Conservation (phyloP, 2,797 vertebrate species). For the Varecia variegata region DNA sequence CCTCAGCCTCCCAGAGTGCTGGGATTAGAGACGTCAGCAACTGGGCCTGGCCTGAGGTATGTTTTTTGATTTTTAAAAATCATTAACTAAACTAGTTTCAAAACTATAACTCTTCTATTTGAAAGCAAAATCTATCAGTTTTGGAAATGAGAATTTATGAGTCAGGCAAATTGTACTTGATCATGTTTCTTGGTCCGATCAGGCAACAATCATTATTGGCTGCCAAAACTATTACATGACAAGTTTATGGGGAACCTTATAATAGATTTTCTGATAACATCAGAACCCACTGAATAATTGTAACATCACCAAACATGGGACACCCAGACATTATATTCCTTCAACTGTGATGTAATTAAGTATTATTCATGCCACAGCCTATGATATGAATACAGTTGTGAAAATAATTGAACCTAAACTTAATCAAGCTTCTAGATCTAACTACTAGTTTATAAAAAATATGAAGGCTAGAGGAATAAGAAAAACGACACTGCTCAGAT, state of each 20-base stretch:
- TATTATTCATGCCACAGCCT: background rate
- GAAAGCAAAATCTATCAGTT: slow-evolving; percentile 6
- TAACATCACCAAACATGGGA: background rate
- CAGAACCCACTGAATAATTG: slow-evolving; percentile 2
- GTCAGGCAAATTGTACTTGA: background rate
- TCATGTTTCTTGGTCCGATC: background rate
- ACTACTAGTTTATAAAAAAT: background rate
- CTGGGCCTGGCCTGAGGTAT: background rate
- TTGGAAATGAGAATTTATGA: slow-evolving; percentile 23
- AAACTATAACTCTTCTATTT: background rate
- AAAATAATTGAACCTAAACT: background rate
- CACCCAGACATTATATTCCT: background rate
- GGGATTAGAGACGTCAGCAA: no score
- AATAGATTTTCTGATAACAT: background rate
- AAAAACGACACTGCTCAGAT: background rate
- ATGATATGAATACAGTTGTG: background rate
- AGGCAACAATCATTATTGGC: background rate
- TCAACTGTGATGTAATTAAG: background rate
- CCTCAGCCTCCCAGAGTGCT: no score
- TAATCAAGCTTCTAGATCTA: background rate
- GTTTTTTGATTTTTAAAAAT: background rate
- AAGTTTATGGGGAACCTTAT: background rate
- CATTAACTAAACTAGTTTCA: slow-evolving; percentile 4
- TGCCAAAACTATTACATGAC: background rate
- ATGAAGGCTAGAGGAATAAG: background rate